A percentile compares a stretch with the other conserved stretches of the same genome.
phyloP scores from a whole-genome alignment of 2,888 invertebrate species.

The Siphlonurus alternatus region DNA sequence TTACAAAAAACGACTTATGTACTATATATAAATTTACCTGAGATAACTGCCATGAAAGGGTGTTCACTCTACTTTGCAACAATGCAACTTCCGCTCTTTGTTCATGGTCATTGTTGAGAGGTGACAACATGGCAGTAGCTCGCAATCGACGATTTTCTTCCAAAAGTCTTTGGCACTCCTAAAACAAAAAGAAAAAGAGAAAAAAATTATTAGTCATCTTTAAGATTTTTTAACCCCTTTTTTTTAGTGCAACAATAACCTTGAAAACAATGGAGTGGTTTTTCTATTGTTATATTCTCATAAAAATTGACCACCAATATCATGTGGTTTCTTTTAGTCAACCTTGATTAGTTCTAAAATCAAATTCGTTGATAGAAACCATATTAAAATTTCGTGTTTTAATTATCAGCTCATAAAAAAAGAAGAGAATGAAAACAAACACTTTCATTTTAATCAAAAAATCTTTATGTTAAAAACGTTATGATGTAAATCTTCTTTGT shows the following conservation, averaged over 20 bases:
- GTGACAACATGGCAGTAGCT: background rate
- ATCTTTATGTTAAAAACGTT: too few relatives aligned
- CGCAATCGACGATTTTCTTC: conserved; percentile 1
- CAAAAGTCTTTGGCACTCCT: background rate
- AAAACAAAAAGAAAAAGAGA: background rate
- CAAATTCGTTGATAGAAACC: too few relatives aligned
- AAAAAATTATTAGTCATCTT: background rate
- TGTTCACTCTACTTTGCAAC: conserved; percentile 1
- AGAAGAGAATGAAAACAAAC: too few relatives aligned
- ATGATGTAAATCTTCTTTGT: too few relatives aligned
- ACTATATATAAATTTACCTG: conserved; percentile 1
- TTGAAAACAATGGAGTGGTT: background rate
- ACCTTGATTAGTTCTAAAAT: too few relatives aligned
- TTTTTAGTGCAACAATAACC: too few relatives aligned
- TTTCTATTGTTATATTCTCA: background rate
- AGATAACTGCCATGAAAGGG: conserved; percentile 1
- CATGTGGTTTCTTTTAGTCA: too few relatives aligned
- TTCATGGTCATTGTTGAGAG: conserved; percentile 1
- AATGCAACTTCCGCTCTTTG: conserved; percentile 3
- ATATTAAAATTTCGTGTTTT: too few relatives aligned
- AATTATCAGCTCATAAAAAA: too few relatives aligned
- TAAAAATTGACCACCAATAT: background rate
- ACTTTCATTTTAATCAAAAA: too few relatives aligned
- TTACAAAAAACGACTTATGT: background rate
- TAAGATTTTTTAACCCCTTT: too few relatives aligned